Evolutionary conservation across 2,797 vertebrate genomes (phyloP).

Genomic region (Sebastes jordani): DNA sequence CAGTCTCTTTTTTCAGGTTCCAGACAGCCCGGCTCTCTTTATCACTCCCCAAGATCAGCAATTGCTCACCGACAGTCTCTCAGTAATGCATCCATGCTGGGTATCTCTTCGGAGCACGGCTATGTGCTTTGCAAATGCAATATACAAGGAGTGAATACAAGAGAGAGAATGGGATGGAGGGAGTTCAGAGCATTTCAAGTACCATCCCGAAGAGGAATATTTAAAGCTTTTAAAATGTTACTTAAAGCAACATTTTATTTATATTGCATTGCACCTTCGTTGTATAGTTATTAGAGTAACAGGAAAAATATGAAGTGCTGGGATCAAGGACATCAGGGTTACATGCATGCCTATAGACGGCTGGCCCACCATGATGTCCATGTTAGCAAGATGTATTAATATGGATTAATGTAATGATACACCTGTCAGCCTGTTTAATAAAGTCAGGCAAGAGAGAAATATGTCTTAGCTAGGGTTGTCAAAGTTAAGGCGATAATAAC

Average conservation of each 20-base stretch:
- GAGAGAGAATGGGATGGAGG: slow-evolving; percentile 10
- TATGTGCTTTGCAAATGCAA: slow-evolving; percentile 78
- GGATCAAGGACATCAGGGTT: not conserved
- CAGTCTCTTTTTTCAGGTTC: slow-evolving; percentile 72
- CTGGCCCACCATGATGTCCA: not conserved
- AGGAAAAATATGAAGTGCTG: not conserved
- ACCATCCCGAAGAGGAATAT: slow-evolving; percentile 1
- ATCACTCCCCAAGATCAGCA: slow-evolving; percentile 83
- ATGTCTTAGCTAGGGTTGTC: not conserved
- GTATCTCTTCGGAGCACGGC: slow-evolving; percentile 70
- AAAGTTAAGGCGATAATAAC: too few relatives aligned
- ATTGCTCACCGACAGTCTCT: slow-evolving; percentile 83
- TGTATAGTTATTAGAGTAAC: not conserved
- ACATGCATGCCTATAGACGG: not conserved
- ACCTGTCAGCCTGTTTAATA: slow-evolving; percentile 2
- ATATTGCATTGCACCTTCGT: not conserved
- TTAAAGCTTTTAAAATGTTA: slow-evolving; percentile 24
- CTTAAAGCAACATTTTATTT: not conserved
- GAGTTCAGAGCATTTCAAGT: slow-evolving; percentile 52
- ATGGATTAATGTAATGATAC: slow-evolving; percentile 1
- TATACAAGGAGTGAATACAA: slow-evolving; percentile 67
- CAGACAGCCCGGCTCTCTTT: slow-evolving; percentile 76
- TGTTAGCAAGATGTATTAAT: not conserved
- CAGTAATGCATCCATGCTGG: slow-evolving; percentile 80
- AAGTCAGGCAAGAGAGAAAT: slow-evolving; percentile 1